Evolutionary conservation across 2,113 vertebrate genomes (phyloP), one percentile per base, ranked within the genome.

Genomic region (Romanogobio albipinnatus): DNA sequence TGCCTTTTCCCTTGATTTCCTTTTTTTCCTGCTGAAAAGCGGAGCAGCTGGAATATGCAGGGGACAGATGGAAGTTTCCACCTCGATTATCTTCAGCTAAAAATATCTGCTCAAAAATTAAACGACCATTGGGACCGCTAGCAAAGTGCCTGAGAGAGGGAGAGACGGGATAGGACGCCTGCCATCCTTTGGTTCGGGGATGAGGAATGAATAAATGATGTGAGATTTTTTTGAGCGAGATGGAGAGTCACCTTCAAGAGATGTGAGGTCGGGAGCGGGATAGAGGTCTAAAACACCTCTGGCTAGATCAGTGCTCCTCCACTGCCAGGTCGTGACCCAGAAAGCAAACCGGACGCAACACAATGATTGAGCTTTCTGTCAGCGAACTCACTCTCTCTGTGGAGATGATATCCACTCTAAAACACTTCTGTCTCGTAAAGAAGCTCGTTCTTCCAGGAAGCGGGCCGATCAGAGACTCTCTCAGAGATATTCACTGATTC

Each of bases 11-110:
- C 36, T 75, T 81, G 56, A 70, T 86, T 85, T 43, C 77, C 76
- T 87, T 90, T 56, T 29, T 89, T 71, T 88, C 86, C 87, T 68
- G 87, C 87, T 87, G 84, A 92, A 93, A 94, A 93, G 93, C 85
- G 92, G 92, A 94, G 94, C 95, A 95, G 93, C 94, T 95, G 95
- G 92, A 94, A 92, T 92, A 89, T 90, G 93, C 93, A 92, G 91
- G 89, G 93, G 93, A 93, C 94, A 95, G 95, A 95, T 95, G 94
- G 95, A 95, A 93, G 93, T 94, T 95, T 95, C 93, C 94, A 95
- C 95, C 93, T 95, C 93, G 90, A 94, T 95, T 95, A 95, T 94
- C 94, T 94, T 91, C 85, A 82, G 68, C 93, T 94, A 95, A 95
- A 95, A 93, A 95, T 95, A 95, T 85, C 86, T 86, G 84, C 90